phyloP scores from a whole-genome alignment of 2,888 invertebrate genomes.

The Netelia melanura region DNA sequence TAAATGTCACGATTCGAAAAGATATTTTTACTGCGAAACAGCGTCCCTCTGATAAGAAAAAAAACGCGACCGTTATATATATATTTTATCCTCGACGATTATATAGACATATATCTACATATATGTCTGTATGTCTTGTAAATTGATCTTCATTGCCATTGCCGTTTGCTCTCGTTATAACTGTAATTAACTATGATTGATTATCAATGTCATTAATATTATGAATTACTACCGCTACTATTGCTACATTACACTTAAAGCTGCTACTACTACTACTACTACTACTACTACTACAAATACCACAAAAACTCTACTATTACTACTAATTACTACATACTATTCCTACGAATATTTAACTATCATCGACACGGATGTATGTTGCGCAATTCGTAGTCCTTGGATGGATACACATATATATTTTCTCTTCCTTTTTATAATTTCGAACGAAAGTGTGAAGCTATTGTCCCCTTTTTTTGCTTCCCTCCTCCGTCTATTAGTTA shows the following conservation, averaged over 20 bases:
- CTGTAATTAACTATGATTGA: conserved; percentile 61
- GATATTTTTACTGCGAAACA: conserved; percentile 70
- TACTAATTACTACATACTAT: conserved; percentile 57
- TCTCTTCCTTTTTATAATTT: conserved; percentile 38
- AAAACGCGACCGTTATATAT: conserved; percentile 36
- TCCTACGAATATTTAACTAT: conserved; percentile 62
- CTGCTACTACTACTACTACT: conserved; percentile 63
- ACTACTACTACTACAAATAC: conserved; percentile 63
- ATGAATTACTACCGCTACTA: conserved; percentile 63
- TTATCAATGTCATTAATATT: conserved; percentile 63
- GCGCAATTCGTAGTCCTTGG: conserved; percentile 52
- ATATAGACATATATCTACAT: conserved; percentile 44
- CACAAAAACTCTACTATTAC: conserved; percentile 59
- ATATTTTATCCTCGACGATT: conserved; percentile 46
- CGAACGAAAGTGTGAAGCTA: conserved; percentile 39
- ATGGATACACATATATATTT: conserved; percentile 12
- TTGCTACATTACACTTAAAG: conserved; percentile 62
- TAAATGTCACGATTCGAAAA: conserved; percentile 68
- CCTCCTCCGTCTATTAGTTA: conserved; percentile 30
- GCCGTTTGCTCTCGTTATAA: conserved; percentile 59
- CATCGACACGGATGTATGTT: conserved; percentile 53
- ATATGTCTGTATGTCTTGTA: neutral
- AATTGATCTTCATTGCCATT: conserved; percentile 61
- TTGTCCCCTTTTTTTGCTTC: conserved; percentile 32
- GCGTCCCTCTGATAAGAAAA: conserved; percentile 44